A percentile compares a stretch with the other conserved stretches of the same genome.
These are phyloP conservation scores for Eugnorisma glareosa DNA, from an alignment of 2,888 invertebrate species.

Conservation along the genomic window DNA sequence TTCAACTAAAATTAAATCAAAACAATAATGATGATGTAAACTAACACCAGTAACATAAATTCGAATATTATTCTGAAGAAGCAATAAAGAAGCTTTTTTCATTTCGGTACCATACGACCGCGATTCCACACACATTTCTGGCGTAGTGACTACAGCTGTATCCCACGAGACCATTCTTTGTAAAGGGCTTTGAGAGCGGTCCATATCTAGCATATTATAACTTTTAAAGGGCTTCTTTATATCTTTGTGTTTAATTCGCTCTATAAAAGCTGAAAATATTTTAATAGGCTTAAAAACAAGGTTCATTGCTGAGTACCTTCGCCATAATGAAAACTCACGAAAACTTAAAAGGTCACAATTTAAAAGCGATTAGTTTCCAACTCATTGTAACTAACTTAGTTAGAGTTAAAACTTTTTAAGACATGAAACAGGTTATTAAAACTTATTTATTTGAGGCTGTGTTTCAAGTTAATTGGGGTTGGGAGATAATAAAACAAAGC, in stretches of 20 bases:
- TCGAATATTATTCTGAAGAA: background rate
- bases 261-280: background rate
- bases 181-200: constrained; percentile 7
- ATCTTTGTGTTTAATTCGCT: background rate
- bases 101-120: background rate
- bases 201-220: background rate
- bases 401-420: constrained; percentile 25
- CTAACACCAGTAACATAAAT: background rate
- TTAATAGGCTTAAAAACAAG: background rate
- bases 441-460: constrained; percentile 49
- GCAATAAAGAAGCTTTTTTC: background rate
- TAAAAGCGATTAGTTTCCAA: constrained; percentile 24
- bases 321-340: constrained; percentile 2
- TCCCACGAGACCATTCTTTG: constrained; percentile 18
- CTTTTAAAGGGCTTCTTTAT: background rate
- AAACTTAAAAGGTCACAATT: constrained; percentile 19
- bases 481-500: constrained; percentile 24
- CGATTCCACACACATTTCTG: background rate
- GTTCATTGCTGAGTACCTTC: background rate
- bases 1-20: too few species aligned
- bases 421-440: constrained; percentile 54
- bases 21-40: background rate
- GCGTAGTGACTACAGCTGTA: background rate
- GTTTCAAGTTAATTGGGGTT: constrained; percentile 23
- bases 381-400: constrained; percentile 35